Evolutionary conservation across 2,888 invertebrate genomes (phyloP).

Genomic region (Andrena chrysosceles): DNA sequence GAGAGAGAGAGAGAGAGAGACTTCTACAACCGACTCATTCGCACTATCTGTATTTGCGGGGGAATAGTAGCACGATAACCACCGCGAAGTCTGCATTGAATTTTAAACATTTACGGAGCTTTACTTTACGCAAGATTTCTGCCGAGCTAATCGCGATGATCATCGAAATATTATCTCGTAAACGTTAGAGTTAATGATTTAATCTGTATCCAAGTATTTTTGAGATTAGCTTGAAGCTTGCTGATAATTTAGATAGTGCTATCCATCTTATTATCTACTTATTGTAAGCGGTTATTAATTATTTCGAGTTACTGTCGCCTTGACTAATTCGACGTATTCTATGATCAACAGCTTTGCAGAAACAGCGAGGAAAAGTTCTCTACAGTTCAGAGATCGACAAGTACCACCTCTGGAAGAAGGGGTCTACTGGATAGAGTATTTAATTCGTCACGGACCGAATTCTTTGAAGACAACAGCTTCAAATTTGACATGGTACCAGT

Average conservation of each 20-base stretch:
- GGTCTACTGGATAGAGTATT: constrained; percentile 71
- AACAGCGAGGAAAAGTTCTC: constrained; percentile 55
- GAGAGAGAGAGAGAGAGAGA: neutral
- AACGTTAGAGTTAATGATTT: neutral
- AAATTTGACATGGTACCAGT: constrained; percentile 77
- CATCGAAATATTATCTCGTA: neutral
- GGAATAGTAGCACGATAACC: constrained; percentile 10
- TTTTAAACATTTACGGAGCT: constrained; percentile 5
- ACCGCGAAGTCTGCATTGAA: constrained; percentile 9
- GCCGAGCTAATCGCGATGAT: neutral
- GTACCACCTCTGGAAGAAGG: constrained; percentile 67
- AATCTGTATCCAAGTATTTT: neutral
- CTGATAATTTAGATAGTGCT: neutral
- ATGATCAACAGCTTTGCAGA: constrained; percentile 63
- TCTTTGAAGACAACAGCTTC: constrained; percentile 69
- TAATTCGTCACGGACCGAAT: constrained; percentile 68
- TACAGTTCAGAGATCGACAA: constrained; percentile 68
- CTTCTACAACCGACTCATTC: neutral
- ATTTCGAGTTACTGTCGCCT: neutral
- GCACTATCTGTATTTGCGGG: constrained; percentile 18
- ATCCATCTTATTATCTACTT: no score
- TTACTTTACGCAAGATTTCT: neutral
- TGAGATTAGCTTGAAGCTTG: neutral
- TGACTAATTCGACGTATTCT: neutral
- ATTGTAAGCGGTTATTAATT: neutral